A percentile compares a stretch with the other conserved stretches of the same genome.
Evolutionary conservation across 2,113 vertebrate species (phyloP).

Genomic region (Elaphurus davidianus): DNA sequence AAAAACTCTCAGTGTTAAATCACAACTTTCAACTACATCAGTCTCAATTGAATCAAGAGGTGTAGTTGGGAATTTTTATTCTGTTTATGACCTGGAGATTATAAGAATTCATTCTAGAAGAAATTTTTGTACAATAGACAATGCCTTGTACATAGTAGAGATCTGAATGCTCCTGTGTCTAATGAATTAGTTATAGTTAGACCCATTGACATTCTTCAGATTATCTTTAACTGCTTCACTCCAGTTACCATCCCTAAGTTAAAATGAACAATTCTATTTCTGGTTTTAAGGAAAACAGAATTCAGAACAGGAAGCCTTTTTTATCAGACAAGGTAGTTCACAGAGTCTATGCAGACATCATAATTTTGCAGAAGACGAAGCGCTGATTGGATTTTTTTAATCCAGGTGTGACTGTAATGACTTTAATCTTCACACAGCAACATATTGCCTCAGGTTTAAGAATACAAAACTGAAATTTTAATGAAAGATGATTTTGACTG

Average conservation of each 20-base stretch:
- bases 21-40: background rate
- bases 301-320: background rate
- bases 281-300: conserved; percentile 8
- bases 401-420: background rate
- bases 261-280: background rate
- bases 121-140: background rate
- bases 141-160: background rate
- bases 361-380: background rate
- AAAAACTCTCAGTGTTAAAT: background rate
- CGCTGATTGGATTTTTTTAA: background rate
- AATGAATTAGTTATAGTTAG: background rate
- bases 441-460: background rate
- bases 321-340: background rate
- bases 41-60: background rate
- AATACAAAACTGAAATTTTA: background rate
- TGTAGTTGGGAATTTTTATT: background rate
- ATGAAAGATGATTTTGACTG: background rate
- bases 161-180: background rate
- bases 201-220: background rate
- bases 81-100: background rate
- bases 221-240: background rate
- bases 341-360: background rate
- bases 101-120: background rate
- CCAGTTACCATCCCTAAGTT: background rate
- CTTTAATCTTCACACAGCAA: background rate